Conservation (phyloP, 2,888 invertebrate genomes). For the Charanyca ferruginea region DNA sequence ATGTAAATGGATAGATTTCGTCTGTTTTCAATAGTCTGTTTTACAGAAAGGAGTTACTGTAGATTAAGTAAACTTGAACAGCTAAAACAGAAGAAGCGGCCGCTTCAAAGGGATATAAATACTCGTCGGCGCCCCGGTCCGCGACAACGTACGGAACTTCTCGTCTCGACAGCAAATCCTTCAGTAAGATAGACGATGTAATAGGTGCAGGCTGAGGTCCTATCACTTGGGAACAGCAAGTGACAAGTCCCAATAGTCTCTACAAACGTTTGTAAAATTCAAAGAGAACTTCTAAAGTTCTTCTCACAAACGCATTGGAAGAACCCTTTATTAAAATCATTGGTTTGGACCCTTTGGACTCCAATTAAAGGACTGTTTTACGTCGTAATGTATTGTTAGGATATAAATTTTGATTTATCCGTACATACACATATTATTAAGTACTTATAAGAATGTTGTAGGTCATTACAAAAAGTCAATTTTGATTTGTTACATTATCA, state of each 20-base stretch:
- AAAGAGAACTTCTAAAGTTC: background rate
- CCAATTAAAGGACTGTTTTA: background rate
- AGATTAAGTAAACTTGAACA: conserved; percentile 72
- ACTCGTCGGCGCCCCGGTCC: conserved; percentile 72
- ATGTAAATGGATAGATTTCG: conserved; percentile 11
- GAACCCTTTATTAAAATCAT: background rate
- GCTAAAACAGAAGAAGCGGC: conserved; percentile 77
- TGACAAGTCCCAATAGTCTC: background rate
- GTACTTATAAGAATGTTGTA: conserved; percentile 33
- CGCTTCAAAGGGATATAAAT: conserved; percentile 83
- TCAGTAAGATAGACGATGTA: conserved; percentile 65
- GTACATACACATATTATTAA: conserved; percentile 7
- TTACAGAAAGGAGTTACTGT: conserved; percentile 58
- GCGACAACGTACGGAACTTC: conserved; percentile 73
- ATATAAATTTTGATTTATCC: background rate
- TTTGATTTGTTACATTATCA: conserved; percentile 64
- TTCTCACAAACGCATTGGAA: background rate
- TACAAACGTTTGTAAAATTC: background rate
- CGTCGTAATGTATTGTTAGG: background rate
- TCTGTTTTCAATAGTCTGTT: conserved; percentile 50
- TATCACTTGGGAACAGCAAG: conserved; percentile 27
- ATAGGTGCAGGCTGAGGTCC: conserved; percentile 45
- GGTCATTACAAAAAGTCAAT: conserved; percentile 52
- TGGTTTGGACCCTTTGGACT: background rate
- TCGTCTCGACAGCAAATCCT: conserved; percentile 72